Conservation (phyloP, 2,888 invertebrate species). For the Escarpia spicata region DNA sequence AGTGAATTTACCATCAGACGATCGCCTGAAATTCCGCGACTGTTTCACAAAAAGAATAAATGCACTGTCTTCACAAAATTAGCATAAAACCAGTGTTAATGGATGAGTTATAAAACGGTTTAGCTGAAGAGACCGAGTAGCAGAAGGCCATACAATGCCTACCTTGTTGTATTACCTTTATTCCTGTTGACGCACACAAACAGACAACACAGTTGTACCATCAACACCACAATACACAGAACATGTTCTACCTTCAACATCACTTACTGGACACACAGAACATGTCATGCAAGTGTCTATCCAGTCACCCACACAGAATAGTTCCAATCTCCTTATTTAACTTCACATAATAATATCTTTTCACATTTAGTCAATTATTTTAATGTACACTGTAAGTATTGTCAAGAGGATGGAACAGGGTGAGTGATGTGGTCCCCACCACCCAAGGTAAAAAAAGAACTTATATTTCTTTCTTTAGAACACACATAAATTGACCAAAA, state of each 20-base stretch:
- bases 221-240: not conserved
- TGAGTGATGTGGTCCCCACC: no score
- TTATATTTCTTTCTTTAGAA: not conserved
- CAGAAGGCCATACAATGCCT: constrained; percentile 13
- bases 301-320: not conserved
- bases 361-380: not conserved
- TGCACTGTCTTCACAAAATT: not conserved
- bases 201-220: not conserved
- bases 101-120: not conserved
- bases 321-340: not conserved
- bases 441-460: not conserved
- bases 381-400: not conserved
- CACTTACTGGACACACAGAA: not conserved
- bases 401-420: no score
- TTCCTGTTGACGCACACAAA: not conserved
- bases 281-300: not conserved
- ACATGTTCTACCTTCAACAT: not conserved
- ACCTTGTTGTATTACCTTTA: constrained; percentile 7
- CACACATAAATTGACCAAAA: not conserved
- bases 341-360: not conserved
- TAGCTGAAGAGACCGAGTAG: not conserved
- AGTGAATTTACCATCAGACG: not conserved
- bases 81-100: constrained; percentile 6
- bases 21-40: not conserved
- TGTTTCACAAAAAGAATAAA: not conserved